Evolutionary conservation across 2,888 invertebrate species (phyloP).

Genomic region (Caenorhabditis wallacei): DNA sequence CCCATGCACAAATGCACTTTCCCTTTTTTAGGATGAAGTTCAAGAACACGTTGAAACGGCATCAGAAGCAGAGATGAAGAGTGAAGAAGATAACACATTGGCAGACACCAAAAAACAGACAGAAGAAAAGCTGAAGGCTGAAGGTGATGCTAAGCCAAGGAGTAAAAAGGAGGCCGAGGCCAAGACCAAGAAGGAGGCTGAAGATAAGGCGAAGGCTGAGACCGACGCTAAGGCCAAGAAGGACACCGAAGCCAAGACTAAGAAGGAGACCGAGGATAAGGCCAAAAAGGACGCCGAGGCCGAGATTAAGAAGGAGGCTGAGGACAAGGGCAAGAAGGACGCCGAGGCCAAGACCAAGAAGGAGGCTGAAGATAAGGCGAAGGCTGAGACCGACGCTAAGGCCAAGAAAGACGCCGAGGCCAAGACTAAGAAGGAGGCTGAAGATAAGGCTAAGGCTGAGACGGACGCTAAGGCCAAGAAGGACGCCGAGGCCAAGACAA

Average conservation of each 20-base stretch:
- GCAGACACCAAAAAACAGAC: conserved; percentile 31
- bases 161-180: conserved; percentile 28
- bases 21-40: conserved; percentile 63
- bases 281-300: conserved; percentile 46
- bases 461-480: conserved; percentile 11
- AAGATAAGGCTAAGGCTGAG: conserved; percentile 17
- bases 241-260: conserved; percentile 27
- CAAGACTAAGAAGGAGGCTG: conserved; percentile 31
- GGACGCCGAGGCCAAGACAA: conserved; percentile 29
- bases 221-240: conserved; percentile 22
- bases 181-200: conserved; percentile 12
- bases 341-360: conserved; percentile 13
- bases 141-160: conserved; percentile 31
- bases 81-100: conserved; percentile 3
- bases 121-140: conserved; percentile 38
- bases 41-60: neutral
- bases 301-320: conserved; percentile 25
- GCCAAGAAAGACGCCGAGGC: conserved; percentile 39
- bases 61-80: conserved; percentile 46
- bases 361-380: conserved; percentile 25
- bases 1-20: conserved; percentile 56
- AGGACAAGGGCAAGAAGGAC: conserved; percentile 13
- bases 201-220: conserved; percentile 41
- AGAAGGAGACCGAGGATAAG: conserved; percentile 51
- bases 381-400: conserved; percentile 25